These are phyloP conservation scores for Diadema setosum DNA, from an alignment of 35 echinoderm and acorn worm species.

Conservation along the genomic window DNA sequence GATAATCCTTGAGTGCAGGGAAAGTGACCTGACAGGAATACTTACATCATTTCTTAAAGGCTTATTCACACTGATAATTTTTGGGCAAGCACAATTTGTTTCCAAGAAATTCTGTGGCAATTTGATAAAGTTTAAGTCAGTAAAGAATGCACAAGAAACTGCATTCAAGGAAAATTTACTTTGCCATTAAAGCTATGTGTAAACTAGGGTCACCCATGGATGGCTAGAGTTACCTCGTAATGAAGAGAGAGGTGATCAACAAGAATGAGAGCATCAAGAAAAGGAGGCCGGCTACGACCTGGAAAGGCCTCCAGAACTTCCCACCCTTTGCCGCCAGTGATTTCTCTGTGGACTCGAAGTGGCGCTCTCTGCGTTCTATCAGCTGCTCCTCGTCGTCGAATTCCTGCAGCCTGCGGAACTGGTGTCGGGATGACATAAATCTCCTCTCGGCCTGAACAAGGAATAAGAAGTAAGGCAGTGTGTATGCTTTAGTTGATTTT, in stretches of 20 bases:
- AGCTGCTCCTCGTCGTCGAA: slow-evolving; percentile 67
- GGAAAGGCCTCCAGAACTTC: slow-evolving; percentile 65
- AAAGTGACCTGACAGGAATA: no score
- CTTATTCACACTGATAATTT: neutral
- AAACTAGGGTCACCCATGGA: neutral
- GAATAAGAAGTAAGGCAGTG: no score
- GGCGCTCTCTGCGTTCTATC: slow-evolving; percentile 66
- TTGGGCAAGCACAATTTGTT: neutral
- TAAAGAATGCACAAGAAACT: neutral
- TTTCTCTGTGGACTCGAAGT: slow-evolving; percentile 4
- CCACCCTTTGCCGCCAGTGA: slow-evolving; percentile 25
- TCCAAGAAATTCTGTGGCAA: neutral
- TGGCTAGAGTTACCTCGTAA: slow-evolving; percentile 55
- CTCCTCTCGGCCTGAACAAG: no score
- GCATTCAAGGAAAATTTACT: neutral
- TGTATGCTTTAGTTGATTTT: no score
- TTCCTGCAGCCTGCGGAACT: slow-evolving; percentile 24
- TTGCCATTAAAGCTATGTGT: neutral
- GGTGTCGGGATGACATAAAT: neutral
- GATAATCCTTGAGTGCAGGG: no score
- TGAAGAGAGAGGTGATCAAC: slow-evolving; percentile 50
- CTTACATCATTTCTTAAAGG: no score
- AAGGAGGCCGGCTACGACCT: slow-evolving; percentile 33
- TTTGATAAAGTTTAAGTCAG: neutral
- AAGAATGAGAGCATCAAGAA: slow-evolving; percentile 15